A percentile compares a stretch with the other conserved stretches of the same genome.
Conservation (phyloP, 2,113 vertebrate species). For the Cyprinus carpio region DNA sequence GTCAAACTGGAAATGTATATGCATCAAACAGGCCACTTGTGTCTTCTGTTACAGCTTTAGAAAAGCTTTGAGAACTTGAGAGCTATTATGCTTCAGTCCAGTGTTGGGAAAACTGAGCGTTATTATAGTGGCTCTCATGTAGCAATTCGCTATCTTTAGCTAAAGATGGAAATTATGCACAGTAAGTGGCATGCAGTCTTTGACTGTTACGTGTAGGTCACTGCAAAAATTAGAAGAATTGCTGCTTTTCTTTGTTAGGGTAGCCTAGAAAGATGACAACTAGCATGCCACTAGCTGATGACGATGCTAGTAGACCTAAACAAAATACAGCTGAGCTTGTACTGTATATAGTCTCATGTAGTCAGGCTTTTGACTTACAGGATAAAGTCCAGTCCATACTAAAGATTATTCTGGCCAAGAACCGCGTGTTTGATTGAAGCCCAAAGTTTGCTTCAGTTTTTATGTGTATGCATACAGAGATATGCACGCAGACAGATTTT, state of each 20-base stretch:
- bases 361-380: not conserved
- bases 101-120: not conserved
- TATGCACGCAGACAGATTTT: too few relatives aligned
- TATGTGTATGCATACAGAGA: too few relatives aligned
- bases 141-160: constrained; percentile 30
- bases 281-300: not conserved
- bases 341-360: not conserved
- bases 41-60: not conserved
- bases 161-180: not conserved
- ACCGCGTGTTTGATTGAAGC: not conserved
- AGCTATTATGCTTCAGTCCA: constrained; percentile 13
- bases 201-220: not conserved
- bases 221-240: not conserved
- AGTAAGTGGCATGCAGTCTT: not conserved
- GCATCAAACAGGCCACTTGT: constrained; percentile 15
- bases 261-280: not conserved
- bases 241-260: not conserved
- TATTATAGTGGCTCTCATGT: constrained; percentile 7
- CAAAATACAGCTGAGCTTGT: too few relatives aligned
- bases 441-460: not conserved
- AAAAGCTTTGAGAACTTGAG: constrained; percentile 1
- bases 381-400: not conserved
- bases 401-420: not conserved
- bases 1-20: not conserved
- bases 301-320: not conserved